Percentiles rank a stretch among this genome's conserved stretches.
These are phyloP conservation scores for Oscheius sp. DNA, from an alignment of 2,888 invertebrate species.

Conservation along the genomic window DNA sequence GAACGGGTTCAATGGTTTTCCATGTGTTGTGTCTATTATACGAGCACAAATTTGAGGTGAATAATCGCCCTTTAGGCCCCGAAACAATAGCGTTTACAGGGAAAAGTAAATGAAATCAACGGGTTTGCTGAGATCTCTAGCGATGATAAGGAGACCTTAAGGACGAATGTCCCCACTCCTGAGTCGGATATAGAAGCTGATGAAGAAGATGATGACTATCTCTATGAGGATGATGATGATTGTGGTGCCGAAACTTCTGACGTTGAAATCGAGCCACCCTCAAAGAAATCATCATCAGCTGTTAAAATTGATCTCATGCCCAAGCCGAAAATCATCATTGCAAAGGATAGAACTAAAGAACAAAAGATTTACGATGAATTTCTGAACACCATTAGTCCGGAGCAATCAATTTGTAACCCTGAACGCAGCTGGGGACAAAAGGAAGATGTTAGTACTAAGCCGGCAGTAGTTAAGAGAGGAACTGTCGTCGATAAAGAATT, in stretches of 20 bases:
- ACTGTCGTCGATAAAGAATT: conserved; percentile 90
- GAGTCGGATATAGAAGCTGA: neutral
- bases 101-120: neutral
- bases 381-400: neutral
- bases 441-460: neutral
- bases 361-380: neutral
- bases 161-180: neutral
- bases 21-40: conserved; percentile 1
- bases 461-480: conserved; percentile 80
- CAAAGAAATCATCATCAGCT: neutral
- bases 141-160: neutral
- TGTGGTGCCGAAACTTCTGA: neutral
- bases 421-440: neutral
- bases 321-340: neutral
- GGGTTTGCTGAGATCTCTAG: neutral
- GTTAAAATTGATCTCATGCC: neutral
- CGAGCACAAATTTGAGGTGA: conserved; percentile 1
- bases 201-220: neutral
- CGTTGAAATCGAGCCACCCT: neutral
- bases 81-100: neutral
- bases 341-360: neutral
- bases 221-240: neutral
- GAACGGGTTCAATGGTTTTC: neutral
- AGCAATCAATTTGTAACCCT: neutral
- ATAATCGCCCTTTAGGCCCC: too few relatives aligned